A percentile compares a stretch with the other conserved stretches of the same genome.
Conservation (phyloP, 2,888 invertebrate genomes). For the Agelastica alni region DNA sequence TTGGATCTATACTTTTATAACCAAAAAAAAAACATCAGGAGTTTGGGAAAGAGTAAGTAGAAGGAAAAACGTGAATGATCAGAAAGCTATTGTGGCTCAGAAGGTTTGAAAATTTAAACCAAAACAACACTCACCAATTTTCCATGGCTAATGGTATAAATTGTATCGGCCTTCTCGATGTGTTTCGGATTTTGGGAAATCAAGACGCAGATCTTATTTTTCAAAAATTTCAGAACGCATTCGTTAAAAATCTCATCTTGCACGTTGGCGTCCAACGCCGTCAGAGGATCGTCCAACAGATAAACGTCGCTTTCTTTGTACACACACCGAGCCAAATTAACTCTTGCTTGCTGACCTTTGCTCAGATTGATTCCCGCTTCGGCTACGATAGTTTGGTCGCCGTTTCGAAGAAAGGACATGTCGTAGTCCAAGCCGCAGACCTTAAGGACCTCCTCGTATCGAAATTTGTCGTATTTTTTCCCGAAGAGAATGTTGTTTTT, state of each 20-base stretch:
- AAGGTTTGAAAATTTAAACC: too few species aligned
- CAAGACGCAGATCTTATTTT: conserved; percentile 42
- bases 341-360: conserved; percentile 79
- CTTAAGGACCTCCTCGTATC: conserved; percentile 64
- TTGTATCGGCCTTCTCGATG: conserved; percentile 48
- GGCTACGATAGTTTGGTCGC: conserved; percentile 76
- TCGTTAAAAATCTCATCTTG: conserved; percentile 41
- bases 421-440: conserved; percentile 69
- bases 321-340: conserved; percentile 75
- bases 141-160: conserved; percentile 53
- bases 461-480: conserved; percentile 59
- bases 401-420: conserved; percentile 71
- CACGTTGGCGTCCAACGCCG: conserved; percentile 40
- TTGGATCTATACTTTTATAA: too few species aligned
- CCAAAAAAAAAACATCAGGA: too few species aligned
- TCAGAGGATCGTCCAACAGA: conserved; percentile 62
- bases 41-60: too few species aligned
- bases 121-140: conserved; percentile 25
- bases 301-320: conserved; percentile 77
- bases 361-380: conserved; percentile 78
- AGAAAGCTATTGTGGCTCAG: too few species aligned
- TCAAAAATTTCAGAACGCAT: conserved; percentile 41
- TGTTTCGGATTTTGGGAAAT: conserved; percentile 42
- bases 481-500: conserved; percentile 80
- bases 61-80: too few species aligned